phyloP scores from a whole-genome alignment of 2,888 invertebrate genomes.

The Limnephilus rhombicus region DNA sequence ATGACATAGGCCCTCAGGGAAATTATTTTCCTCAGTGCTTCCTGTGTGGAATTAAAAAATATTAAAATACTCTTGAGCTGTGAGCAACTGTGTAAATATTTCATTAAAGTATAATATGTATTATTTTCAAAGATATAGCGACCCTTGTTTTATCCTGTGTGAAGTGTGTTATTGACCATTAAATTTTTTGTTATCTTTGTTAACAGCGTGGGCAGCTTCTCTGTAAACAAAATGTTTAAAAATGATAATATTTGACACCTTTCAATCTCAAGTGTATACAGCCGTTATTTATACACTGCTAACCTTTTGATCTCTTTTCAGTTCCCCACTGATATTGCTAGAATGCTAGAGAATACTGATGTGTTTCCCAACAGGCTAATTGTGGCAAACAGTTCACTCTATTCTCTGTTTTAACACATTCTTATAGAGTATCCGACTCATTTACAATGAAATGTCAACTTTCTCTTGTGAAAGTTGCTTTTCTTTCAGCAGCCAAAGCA shows the following conservation, averaged over 20 bases:
- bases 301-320: background rate
- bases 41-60: too few species aligned
- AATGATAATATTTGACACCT: background rate
- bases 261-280: background rate
- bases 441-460: background rate
- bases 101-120: too few species aligned
- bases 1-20: too few species aligned
- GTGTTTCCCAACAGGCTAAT: background rate
- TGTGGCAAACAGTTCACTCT: background rate
- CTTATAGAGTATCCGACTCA: background rate
- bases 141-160: too few species aligned
- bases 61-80: too few species aligned
- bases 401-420: background rate
- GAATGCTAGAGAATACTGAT: background rate
- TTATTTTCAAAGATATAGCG: too few species aligned
- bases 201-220: background rate
- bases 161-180: background rate
- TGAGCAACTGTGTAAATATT: too few species aligned
- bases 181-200: background rate
- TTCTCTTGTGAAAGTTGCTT: background rate
- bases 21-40: too few species aligned
- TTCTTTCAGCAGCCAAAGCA: too few species aligned
- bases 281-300: background rate
- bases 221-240: background rate
- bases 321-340: background rate